These are phyloP conservation scores for Spatula clypeata DNA, from an alignment of 2,797 vertebrate species.

Conservation along the genomic window DNA sequence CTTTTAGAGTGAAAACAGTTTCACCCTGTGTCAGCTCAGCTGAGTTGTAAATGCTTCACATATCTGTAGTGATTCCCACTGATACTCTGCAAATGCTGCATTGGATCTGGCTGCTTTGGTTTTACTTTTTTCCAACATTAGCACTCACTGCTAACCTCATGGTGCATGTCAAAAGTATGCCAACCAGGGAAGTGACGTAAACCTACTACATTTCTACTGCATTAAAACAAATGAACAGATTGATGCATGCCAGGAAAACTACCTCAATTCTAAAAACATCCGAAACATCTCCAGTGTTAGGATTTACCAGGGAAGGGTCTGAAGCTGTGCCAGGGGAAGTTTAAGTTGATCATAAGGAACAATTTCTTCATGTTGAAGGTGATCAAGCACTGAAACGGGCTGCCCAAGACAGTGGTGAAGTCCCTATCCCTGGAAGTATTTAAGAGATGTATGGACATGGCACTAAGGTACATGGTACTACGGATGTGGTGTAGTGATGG, in stretches of 20 bases:
- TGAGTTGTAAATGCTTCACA: neutral
- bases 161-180: neutral
- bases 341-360: too few relatives aligned
- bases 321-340: too few relatives aligned
- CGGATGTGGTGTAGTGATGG: too few relatives aligned
- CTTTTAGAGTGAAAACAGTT: neutral
- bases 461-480: too few relatives aligned
- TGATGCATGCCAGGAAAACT: neutral
- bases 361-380: too few relatives aligned
- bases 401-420: too few relatives aligned
- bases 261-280: neutral
- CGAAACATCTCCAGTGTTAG: neutral
- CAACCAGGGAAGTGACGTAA: neutral
- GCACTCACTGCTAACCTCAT: neutral
- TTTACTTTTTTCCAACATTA: neutral
- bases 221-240: neutral
- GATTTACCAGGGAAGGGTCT: neutral
- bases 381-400: too few relatives aligned
- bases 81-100: neutral
- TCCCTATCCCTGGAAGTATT: too few relatives aligned
- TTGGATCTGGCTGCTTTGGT: neutral
- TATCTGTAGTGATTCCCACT: fast-evolving
- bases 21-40: neutral
- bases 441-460: too few relatives aligned
- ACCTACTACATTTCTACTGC: neutral